Conservation (phyloP, 2,797 vertebrate genomes). For the Macropus fuliginosus region DNA sequence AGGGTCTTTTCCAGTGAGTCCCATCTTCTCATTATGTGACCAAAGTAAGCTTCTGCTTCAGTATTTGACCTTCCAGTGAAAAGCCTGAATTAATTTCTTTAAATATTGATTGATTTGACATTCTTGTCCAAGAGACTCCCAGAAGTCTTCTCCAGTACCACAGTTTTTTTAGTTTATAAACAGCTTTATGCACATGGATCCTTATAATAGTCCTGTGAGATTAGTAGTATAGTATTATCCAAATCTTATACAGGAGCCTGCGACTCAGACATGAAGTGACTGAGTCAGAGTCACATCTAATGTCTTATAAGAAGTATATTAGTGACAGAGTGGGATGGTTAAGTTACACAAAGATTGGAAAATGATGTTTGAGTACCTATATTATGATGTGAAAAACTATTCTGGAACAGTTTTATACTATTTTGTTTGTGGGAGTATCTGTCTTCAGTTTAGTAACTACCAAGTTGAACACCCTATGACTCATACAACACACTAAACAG, state of each 20-base stretch:
- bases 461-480: neutral
- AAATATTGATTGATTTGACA: neutral
- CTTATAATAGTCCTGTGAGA: neutral
- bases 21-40: neutral
- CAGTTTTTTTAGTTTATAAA: neutral
- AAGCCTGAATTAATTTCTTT: neutral
- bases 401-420: neutral
- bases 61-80: neutral
- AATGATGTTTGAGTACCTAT: neutral
- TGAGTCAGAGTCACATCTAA: neutral
- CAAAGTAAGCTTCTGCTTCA: neutral
- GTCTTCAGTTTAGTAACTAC: neutral
- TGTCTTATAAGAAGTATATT: neutral
- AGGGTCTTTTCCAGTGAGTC: neutral
- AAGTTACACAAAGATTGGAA: neutral
- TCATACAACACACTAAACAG: neutral
- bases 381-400: neutral
- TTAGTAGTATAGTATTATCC: neutral
- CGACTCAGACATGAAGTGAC: neutral
- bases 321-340: neutral
- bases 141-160: neutral
- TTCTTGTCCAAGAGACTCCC: neutral
- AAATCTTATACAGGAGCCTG: neutral
- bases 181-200: neutral
- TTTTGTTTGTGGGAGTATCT: neutral